Conservation (phyloP, 2,888 invertebrate genomes). For the Perdita meconis region DNA sequence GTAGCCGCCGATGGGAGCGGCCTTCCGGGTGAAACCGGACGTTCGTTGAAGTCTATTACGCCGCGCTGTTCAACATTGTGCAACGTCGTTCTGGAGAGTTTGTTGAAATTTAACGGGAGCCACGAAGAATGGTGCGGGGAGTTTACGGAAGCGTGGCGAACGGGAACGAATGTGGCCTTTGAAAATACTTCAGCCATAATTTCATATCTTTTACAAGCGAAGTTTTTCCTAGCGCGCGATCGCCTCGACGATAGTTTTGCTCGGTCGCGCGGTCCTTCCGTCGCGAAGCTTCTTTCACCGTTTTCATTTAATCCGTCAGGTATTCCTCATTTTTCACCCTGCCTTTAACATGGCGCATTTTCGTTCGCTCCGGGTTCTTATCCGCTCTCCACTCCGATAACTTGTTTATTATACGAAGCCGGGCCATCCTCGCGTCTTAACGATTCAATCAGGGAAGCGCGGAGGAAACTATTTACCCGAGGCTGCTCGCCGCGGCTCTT, state of each 20-base stretch:
- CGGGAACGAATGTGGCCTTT: background rate
- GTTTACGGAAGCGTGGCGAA: constrained; percentile 8
- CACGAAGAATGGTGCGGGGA: constrained; percentile 32
- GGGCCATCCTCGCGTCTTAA: constrained; percentile 43
- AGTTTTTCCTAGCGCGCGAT: background rate
- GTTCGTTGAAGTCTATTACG: constrained; percentile 72
- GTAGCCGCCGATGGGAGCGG: constrained; percentile 80
- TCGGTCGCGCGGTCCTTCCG: background rate
- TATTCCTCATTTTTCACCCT: constrained; percentile 8
- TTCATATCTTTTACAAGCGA: background rate
- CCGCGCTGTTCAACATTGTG: constrained; percentile 47
- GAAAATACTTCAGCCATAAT: background rate
- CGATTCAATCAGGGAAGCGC: constrained; percentile 55
- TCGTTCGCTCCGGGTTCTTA: constrained; percentile 31
- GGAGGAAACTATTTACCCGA: constrained; percentile 28
- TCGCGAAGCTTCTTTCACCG: background rate
- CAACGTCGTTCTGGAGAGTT: constrained; percentile 32
- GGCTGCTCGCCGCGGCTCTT: background rate
- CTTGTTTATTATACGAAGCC: constrained; percentile 42
- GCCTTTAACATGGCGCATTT: constrained; percentile 2
- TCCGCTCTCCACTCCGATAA: constrained; percentile 16
- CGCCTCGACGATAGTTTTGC: background rate
- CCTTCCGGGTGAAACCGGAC: constrained; percentile 82
- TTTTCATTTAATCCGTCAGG: constrained; percentile 20
- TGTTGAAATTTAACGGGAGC: constrained; percentile 44